A percentile compares a stretch with the other conserved stretches of the same genome.
These are phyloP conservation scores for Psilopsiagon aurifrons DNA, from an alignment of 2,113 vertebrate species.

Conservation along the genomic window DNA sequence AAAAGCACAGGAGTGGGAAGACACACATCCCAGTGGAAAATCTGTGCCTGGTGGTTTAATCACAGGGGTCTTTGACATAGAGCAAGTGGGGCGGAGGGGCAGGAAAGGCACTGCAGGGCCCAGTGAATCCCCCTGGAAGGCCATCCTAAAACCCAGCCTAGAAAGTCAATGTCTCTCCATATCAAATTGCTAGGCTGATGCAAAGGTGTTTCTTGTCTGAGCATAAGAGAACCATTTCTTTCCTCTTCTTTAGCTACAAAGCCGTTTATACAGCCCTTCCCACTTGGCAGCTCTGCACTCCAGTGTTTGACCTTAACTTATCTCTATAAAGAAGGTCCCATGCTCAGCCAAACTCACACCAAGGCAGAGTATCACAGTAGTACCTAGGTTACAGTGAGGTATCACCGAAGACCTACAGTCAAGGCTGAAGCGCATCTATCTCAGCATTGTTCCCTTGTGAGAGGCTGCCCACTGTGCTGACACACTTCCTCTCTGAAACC, in stretches of 20 bases:
- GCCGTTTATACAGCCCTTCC: not conserved
- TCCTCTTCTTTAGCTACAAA: not conserved
- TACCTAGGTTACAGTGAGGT: not conserved
- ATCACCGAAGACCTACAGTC: not conserved
- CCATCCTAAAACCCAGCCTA: not conserved
- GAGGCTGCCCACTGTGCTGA: fast-evolving
- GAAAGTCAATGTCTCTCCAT: not conserved
- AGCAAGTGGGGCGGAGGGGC: not conserved
- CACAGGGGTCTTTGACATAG: not conserved
- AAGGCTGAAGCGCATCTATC: fast-evolving
- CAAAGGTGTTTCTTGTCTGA: not conserved
- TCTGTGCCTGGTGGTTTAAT: not conserved
- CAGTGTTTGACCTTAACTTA: not conserved
- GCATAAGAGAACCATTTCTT: not conserved
- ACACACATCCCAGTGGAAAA: not conserved
- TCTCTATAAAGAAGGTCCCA: not conserved
- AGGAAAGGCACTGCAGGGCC: not conserved
- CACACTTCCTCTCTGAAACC: not conserved
- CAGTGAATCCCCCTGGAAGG: not conserved
- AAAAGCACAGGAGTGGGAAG: not conserved
- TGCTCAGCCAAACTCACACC: fast-evolving
- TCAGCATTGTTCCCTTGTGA: not conserved
- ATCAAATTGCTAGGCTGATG: not conserved
- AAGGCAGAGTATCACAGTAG: not conserved
- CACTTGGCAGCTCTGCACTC: not conserved